Evolutionary conservation across 2,888 invertebrate species (phyloP).

Genomic region (Drosophila lutescens): DNA sequence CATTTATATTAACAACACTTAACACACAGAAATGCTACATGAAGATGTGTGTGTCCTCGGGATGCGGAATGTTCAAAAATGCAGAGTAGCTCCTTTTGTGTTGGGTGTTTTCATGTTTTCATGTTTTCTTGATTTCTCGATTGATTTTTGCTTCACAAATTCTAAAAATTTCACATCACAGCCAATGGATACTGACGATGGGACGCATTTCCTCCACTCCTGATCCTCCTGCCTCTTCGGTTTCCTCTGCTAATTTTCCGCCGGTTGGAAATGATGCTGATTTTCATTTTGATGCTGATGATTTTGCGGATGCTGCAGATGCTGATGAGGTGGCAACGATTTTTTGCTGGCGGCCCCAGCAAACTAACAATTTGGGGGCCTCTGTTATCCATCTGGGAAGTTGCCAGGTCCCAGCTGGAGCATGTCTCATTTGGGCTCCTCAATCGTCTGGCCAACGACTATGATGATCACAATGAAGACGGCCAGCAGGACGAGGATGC

Average conservation of each 20-base stretch:
- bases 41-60: conserved; percentile 13
- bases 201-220: conserved; percentile 53
- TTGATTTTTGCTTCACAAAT: conserved; percentile 48
- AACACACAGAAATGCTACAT: conserved; percentile 47
- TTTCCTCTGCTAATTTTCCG: conserved; percentile 28
- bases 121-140: conserved; percentile 27
- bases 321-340: conserved; percentile 28
- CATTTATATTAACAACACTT: conserved; percentile 44
- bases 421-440: conserved; percentile 86
- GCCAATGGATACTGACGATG: conserved; percentile 83
- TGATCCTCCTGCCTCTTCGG: conserved; percentile 1
- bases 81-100: conserved; percentile 19
- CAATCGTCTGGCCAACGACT: conserved; percentile 91
- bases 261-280: conserved; percentile 3
- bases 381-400: conserved; percentile 85
- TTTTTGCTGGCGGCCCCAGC: conserved; percentile 38
- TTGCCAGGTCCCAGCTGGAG: conserved; percentile 85
- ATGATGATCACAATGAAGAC: conserved; percentile 93
- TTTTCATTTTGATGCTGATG: conserved; percentile 3
- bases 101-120: conserved; percentile 25
- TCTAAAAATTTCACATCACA: conserved; percentile 81
- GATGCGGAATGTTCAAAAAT: conserved; percentile 32
- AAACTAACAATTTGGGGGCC: conserved; percentile 82
- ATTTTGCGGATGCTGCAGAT: conserved; percentile 24
- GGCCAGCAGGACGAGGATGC: conserved; percentile 91